Percentiles rank a stretch among this genome's conserved stretches.
Conservation (phyloP, 2,797 vertebrate genomes). For the Coccyzus lansbergi region DNA sequence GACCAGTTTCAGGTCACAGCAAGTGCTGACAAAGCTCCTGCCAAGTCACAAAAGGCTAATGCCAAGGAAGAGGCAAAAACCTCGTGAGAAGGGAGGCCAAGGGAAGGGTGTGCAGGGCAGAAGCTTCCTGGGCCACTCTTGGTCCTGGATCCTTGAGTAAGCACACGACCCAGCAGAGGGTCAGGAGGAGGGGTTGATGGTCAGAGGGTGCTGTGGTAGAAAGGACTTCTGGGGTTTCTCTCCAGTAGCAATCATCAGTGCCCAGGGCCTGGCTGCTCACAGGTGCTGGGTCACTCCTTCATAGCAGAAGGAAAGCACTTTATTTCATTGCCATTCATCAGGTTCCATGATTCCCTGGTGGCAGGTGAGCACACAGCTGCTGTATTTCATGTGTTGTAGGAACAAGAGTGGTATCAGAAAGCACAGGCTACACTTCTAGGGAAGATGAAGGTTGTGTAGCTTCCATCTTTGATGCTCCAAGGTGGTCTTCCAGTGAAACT, state of each 20-base stretch:
- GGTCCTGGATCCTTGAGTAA: neutral
- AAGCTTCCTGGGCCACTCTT: neutral
- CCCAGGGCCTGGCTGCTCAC: neutral
- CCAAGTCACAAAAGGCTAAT: conserved; percentile 12
- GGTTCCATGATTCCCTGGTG: neutral
- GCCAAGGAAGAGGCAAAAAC: neutral
- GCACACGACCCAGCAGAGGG: neutral
- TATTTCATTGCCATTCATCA: neutral
- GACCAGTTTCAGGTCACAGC: conserved; percentile 56
- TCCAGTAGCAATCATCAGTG: neutral
- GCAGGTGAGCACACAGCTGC: neutral
- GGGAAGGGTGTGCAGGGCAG: neutral
- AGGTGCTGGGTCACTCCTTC: neutral
- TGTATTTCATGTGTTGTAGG: neutral
- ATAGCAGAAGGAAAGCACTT: neutral
- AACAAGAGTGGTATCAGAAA: neutral
- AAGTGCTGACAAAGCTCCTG: conserved; percentile 51
- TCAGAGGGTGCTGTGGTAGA: neutral
- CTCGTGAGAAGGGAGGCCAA: neutral
- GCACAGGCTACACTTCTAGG: neutral
- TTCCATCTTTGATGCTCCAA: neutral
- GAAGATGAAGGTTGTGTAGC: neutral
- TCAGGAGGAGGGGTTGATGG: neutral
- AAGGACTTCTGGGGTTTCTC: neutral
- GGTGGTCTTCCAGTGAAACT: neutral